Conservation (phyloP, 1,140 invertebrate species). For the Drosophila serrata region DNA sequence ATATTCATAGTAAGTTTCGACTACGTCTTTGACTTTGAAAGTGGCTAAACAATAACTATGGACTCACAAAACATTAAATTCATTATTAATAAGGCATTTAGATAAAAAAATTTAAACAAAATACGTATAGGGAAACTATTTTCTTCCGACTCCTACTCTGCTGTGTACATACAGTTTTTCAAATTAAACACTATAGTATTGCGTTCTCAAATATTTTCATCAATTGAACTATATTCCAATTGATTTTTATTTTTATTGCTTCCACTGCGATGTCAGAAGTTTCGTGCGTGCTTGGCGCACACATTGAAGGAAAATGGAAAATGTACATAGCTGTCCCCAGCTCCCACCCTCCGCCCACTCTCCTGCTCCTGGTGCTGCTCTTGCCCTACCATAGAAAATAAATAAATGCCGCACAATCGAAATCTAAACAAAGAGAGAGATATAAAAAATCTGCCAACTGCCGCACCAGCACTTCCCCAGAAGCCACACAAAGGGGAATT, state of each 20-base stretch:
- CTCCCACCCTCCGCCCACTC: neutral
- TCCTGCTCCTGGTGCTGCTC: neutral
- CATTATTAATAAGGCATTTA: neutral
- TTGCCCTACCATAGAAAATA: conserved; percentile 25
- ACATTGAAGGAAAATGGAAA: conserved; percentile 29
- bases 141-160: neutral
- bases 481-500: conserved; percentile 29
- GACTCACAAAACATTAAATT: too few relatives aligned
- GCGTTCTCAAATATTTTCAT: conserved; percentile 21
- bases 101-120: neutral
- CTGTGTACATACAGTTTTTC: conserved; percentile 13
- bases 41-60: neutral
- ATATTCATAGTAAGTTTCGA: neutral
- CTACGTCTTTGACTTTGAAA: too few relatives aligned
- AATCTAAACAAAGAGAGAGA: conserved; percentile 59
- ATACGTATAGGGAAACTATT: neutral
- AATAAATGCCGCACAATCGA: conserved; percentile 60
- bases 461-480: conserved; percentile 39
- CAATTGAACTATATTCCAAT: conserved; percentile 41
- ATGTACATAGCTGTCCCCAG: conserved; percentile 29
- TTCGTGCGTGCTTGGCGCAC: conserved; percentile 38
- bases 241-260: conserved; percentile 30
- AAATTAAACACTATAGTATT: conserved; percentile 3
- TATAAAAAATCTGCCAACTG: conserved; percentile 58
- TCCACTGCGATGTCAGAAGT: conserved; percentile 35